Conservation (phyloP, 1,140 invertebrate species). For the Apis dorsata region DNA sequence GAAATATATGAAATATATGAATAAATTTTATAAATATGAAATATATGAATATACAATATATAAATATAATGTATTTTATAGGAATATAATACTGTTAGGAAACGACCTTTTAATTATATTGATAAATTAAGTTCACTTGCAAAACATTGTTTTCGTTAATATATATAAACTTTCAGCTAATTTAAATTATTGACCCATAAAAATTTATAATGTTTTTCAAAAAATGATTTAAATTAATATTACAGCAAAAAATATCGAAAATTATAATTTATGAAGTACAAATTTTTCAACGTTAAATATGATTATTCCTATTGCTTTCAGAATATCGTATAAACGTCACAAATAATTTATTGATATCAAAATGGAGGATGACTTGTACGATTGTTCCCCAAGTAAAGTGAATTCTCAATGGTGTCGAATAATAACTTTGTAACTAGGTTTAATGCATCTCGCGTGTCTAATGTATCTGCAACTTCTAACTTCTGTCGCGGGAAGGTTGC, state of each 20-base stretch:
- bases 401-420: background rate
- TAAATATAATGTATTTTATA: no score
- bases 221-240: no score
- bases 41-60: no score
- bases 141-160: background rate
- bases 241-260: no score
- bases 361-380: background rate
- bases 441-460: background rate
- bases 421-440: constrained; percentile 14
- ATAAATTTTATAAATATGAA: no score
- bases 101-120: background rate
- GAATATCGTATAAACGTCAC: no score
- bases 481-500: background rate
- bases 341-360: background rate
- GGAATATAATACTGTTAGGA: no score
- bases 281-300: no score
- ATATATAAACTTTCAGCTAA: background rate
- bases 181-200: background rate
- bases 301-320: background rate
- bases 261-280: no score
- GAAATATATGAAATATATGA: no score
- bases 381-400: background rate
- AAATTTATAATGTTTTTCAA: background rate
- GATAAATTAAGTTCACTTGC: background rate
- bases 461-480: background rate